These are phyloP conservation scores for Pelmatolapia mariae DNA, from an alignment of 2,113 vertebrate genomes.

Conservation along the genomic window DNA sequence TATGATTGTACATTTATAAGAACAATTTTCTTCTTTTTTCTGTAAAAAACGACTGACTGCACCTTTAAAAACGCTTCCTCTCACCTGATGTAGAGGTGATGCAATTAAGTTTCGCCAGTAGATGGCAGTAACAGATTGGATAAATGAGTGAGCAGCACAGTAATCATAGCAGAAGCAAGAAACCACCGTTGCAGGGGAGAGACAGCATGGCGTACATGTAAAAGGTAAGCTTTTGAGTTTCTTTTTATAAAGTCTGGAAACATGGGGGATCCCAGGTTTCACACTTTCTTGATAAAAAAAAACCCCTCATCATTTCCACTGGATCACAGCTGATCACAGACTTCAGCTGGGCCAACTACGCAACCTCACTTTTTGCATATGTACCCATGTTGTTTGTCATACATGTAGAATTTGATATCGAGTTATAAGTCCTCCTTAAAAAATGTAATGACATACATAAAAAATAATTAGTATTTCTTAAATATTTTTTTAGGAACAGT, in stretches of 20 bases:
- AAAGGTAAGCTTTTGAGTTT: neutral
- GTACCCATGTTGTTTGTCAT: neutral
- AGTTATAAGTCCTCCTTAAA: neutral
- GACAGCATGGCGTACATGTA: neutral
- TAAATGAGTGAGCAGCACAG: neutral
- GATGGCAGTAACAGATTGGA: neutral
- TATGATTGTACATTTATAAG: neutral
- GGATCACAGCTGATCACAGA: neutral
- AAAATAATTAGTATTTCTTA: neutral
- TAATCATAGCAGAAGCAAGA: neutral
- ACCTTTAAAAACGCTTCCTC: neutral
- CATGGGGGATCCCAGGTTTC: rapidly evolving
- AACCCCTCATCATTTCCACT: neutral
- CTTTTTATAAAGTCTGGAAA: neutral
- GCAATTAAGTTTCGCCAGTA: rapidly evolving
- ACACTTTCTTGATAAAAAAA: neutral
- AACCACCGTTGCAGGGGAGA: neutral
- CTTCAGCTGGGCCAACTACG: rapidly evolving
- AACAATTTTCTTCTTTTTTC: neutral
- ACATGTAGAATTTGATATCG: rapidly evolving
- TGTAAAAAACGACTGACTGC: neutral
- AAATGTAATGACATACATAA: neutral
- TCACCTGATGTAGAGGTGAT: rapidly evolving
- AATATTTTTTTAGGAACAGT: neutral
- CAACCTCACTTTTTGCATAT: neutral